These are phyloP conservation scores for Gymnocypris eckloni DNA, from an alignment of 2,797 vertebrate species.

Conservation along the genomic window DNA sequence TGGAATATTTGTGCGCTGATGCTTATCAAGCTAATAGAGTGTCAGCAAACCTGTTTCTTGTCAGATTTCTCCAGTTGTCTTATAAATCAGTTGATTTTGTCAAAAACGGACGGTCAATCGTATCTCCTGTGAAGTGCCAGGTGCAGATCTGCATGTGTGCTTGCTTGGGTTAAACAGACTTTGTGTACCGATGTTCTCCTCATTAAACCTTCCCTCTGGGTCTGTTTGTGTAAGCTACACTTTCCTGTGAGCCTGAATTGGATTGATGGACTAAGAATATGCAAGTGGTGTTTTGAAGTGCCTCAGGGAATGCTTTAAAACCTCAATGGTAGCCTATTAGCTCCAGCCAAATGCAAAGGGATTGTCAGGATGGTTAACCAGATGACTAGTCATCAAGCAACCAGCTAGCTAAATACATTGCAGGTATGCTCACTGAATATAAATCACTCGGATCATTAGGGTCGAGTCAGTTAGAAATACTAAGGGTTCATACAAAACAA, in stretches of 20 bases:
- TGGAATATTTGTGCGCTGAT: not conserved
- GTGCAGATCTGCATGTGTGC: conserved; percentile 27
- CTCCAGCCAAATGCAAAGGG: not conserved
- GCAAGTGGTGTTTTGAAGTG: conserved; percentile 1
- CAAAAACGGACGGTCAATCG: not conserved
- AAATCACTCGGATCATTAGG: no score
- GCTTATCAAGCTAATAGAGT: not conserved
- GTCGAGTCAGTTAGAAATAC: no score
- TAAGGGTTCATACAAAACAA: no score
- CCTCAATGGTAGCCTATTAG: not conserved
- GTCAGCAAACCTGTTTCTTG: not conserved
- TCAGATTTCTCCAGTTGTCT: not conserved
- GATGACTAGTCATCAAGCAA: conserved; percentile 1
- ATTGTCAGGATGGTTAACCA: not conserved
- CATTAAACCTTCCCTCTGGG: conserved; percentile 37
- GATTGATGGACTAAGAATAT: conserved; percentile 21
- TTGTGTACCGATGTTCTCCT: not conserved
- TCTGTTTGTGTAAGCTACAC: conserved; percentile 19
- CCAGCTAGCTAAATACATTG: not conserved
- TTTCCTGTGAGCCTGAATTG: not conserved
- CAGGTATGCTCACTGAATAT: no score
- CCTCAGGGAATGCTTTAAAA: conserved; percentile 8
- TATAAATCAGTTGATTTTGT: conserved; percentile 5
- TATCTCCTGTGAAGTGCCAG: conserved; percentile 35
- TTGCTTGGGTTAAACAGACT: not conserved